Evolutionary conservation across 2,113 vertebrate genomes (phyloP).

Genomic region (Laterallus jamaicensis): DNA sequence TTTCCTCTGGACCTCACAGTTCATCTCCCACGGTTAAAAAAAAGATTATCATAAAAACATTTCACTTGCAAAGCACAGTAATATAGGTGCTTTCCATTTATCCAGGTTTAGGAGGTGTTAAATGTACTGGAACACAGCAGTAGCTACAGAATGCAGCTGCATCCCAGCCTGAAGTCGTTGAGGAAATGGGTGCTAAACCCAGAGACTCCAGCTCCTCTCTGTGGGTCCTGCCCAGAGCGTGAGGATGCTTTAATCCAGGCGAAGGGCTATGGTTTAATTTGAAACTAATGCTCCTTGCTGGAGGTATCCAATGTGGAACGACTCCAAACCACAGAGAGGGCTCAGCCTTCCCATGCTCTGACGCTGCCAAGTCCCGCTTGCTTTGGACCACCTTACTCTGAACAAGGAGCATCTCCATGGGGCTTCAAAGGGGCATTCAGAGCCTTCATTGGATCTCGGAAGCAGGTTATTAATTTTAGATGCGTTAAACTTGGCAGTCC

Average conservation of each 20-base stretch:
- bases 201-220: background rate
- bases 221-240: background rate
- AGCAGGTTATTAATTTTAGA: background rate
- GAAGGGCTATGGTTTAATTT: background rate
- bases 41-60: background rate
- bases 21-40: background rate
- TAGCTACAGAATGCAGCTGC: slow-evolving; percentile 12
- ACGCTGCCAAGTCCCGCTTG: background rate
- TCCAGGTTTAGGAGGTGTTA: background rate
- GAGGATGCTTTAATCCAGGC: background rate
- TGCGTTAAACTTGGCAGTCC: background rate
- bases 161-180: background rate
- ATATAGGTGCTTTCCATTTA: background rate
- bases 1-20: background rate
- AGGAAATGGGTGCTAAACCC: background rate
- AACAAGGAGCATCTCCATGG: background rate
- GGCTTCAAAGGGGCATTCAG: background rate
- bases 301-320: background rate
- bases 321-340: background rate
- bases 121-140: background rate
- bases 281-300: background rate
- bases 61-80: slow-evolving; percentile 24
- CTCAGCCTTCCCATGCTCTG: background rate
- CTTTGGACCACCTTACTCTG: background rate
- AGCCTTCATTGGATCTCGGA: background rate